Base-by-base conservation (phyloP, 2,888 invertebrate species). In the Spialia ferax region DNA sequence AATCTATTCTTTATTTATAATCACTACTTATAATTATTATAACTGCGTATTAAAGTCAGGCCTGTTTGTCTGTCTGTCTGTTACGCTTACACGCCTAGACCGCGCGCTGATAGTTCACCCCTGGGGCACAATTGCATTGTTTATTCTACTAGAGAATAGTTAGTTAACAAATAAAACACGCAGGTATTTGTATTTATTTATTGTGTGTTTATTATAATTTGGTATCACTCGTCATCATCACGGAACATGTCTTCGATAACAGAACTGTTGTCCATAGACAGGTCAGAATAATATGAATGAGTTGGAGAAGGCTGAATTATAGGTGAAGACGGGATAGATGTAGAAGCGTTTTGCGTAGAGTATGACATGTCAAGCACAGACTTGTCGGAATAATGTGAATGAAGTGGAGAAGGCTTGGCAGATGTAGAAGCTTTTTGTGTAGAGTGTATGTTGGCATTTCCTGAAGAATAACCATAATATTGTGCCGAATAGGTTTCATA, bases 391-490 rank as follows among this genome's bases (percentile, higher is more conserved):
- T 67, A 67, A 61, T 61, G 66, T 67, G 74, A 73, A 73, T 73
- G 74, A 73, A 71, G 71, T 72, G 71, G 72, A 71, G 71, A 71
- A 73, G 74, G 72, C 72, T 74, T 73, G 63, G 63, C 68, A 74
- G 73, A 74, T 73, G 73, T 75, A 68, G 71, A 70, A 75, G 71
- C 65, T 69, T 73, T 75, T 73, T 73, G 71, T 72, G 73, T 72
- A 8, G 72, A 72, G 73, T 73, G 70, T 71, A 73, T 70, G 63
- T 69, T 69, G 63, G 65, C 68, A 70, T 74, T 76, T 74, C 72
- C 70, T 71, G 70, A 74, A 75, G 71, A 74, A 76, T 76, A 74
- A 69, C 74, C 72, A 76, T 74, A 74, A 66, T 67, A 73, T 72
- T 75, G 72, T 72, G 72, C 70, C 69, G 73, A 74, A 71, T 71